Conservation (phyloP, 2,888 invertebrate genomes). For the Lepidocyrtinus sp. region DNA sequence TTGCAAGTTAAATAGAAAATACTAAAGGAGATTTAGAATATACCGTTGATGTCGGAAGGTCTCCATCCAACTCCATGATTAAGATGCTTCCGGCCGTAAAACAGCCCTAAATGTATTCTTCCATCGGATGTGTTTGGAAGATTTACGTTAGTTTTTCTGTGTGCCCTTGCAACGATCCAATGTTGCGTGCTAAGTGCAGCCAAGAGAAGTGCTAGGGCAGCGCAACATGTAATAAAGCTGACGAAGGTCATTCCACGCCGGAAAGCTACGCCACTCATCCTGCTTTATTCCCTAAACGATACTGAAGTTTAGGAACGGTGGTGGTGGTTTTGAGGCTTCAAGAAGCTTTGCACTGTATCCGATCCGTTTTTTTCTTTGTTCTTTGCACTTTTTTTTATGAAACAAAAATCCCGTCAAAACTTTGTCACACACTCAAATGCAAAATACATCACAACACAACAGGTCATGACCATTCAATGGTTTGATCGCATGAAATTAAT, state of each 20-base stretch:
- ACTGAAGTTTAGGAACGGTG: neutral
- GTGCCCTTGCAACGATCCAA: slow-evolving; percentile 85
- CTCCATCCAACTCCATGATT: slow-evolving; percentile 88
- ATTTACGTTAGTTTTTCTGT: slow-evolving; percentile 76
- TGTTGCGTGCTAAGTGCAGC: slow-evolving; percentile 88
- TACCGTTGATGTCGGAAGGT: slow-evolving; percentile 83
- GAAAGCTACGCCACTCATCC: slow-evolving; percentile 73
- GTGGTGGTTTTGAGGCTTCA: neutral
- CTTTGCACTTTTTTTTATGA: neutral
- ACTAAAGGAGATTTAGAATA: slow-evolving; percentile 71
- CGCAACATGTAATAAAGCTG: slow-evolving; percentile 85
- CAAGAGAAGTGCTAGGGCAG: slow-evolving; percentile 84
- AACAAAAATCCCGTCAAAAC: no score
- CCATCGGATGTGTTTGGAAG: slow-evolving; percentile 80
- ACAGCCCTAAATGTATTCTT: slow-evolving; percentile 86
- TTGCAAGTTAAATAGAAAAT: neutral
- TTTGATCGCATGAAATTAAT: no score
- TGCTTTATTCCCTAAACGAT: slow-evolving; percentile 15
- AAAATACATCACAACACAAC: no score
- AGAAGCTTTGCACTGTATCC: neutral
- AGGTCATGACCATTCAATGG: no score
- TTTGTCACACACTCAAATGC: no score
- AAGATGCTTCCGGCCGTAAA: slow-evolving; percentile 87
- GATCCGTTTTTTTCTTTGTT: neutral
- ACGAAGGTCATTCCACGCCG: slow-evolving; percentile 85